phyloP scores from a whole-genome alignment of 1,140 invertebrate genomes.

The Euglossa dilemma region DNA sequence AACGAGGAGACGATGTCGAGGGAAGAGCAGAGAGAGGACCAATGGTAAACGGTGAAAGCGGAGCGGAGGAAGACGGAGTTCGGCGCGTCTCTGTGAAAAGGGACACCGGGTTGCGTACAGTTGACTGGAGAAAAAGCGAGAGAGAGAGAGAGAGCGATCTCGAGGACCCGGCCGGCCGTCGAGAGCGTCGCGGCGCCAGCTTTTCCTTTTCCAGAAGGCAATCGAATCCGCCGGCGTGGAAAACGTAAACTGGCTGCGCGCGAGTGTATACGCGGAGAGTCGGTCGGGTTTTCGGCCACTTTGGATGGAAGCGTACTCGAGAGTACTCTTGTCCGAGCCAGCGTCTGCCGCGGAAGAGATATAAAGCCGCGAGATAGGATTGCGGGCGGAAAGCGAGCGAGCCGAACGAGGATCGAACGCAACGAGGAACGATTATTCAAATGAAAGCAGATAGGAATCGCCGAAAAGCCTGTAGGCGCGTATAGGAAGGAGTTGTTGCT shows the following conservation, averaged over 20 bases:
- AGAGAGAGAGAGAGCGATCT: background rate
- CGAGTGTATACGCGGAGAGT: too few species aligned
- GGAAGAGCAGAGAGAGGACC: conserved; percentile 29
- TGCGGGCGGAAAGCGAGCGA: background rate
- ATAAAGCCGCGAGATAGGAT: conserved; percentile 12
- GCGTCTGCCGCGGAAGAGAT: conserved; percentile 12
- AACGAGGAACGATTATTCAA: conserved; percentile 35
- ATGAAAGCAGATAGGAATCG: conserved; percentile 33
- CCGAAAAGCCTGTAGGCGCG: conserved; percentile 3
- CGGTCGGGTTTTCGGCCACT: background rate
- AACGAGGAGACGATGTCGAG: conserved; percentile 66
- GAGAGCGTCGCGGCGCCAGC: conserved; percentile 64
- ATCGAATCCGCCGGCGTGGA: conserved; percentile 27
- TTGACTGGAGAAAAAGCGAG: conserved; percentile 23
- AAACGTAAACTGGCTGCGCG: conserved; percentile 43
- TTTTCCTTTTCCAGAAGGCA: conserved; percentile 22
- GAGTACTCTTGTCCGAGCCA: background rate
- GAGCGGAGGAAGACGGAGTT: background rate
- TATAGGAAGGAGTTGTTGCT: background rate
- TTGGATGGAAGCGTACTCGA: too few species aligned
- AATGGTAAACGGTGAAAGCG: conserved; percentile 27
- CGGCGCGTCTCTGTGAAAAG: conserved; percentile 44
- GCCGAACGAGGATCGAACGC: background rate
- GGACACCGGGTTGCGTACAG: conserved; percentile 32
- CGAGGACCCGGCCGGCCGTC: conserved; percentile 40